Evolutionary conservation across 2,113 vertebrate genomes (phyloP).

Genomic region (Azemiops feae): DNA sequence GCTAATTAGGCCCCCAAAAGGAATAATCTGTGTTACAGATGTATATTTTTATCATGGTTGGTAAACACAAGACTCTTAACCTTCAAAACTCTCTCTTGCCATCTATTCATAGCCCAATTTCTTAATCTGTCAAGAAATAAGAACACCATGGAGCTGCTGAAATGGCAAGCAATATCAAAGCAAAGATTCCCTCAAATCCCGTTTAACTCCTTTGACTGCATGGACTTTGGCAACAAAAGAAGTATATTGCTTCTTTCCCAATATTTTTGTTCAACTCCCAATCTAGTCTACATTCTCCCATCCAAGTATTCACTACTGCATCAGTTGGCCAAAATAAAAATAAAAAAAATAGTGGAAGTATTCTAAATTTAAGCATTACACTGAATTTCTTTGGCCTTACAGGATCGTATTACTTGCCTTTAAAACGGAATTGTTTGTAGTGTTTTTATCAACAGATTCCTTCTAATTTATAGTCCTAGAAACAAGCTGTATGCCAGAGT

Average conservation of each 20-base stretch:
- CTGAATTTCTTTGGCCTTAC: not conserved
- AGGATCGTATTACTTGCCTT: not conserved
- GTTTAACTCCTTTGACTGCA: not conserved
- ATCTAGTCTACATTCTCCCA: not conserved
- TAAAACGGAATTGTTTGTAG: not conserved
- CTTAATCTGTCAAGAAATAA: not conserved
- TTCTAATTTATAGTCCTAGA: not conserved
- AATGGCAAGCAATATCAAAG: not conserved
- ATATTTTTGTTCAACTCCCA: not conserved
- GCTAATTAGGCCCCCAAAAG: not conserved
- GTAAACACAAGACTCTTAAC: not conserved
- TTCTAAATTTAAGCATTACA: not conserved
- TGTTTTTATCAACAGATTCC: not conserved
- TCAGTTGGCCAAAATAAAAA: not conserved
- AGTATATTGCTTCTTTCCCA: not conserved
- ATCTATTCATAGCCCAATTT: not conserved
- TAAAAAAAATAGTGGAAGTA: not conserved
- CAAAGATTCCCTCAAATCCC: not conserved
- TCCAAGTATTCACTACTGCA: not conserved
- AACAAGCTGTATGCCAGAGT: not conserved
- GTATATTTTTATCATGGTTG: not conserved
- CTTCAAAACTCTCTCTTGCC: not conserved
- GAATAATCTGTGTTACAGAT: not conserved
- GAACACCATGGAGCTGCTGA: not conserved
- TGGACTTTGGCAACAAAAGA: not conserved